phyloP scores from a whole-genome alignment of 2,797 vertebrate genomes.

The Coracias cyanogaster region DNA sequence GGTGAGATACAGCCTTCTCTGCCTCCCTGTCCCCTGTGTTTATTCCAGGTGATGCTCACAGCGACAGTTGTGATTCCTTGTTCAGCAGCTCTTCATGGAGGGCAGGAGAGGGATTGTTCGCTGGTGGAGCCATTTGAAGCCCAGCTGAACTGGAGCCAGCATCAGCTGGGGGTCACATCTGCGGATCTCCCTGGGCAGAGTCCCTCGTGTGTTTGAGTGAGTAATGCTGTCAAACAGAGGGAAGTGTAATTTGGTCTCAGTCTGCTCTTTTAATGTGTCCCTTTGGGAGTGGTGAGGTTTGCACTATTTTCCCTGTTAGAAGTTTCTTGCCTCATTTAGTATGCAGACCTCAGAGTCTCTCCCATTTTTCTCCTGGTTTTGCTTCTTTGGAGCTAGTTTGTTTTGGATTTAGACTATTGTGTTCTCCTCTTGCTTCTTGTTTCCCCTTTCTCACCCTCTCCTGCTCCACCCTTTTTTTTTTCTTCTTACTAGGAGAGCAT shows the following conservation, averaged over 20 bases:
- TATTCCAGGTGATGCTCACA: neutral
- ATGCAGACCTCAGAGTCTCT: neutral
- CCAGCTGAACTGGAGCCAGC: neutral
- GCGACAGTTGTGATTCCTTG: neutral
- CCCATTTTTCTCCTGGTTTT: neutral
- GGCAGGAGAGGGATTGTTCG: neutral
- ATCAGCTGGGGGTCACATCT: neutral
- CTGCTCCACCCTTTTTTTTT: accelerated
- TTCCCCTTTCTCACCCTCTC: accelerated
- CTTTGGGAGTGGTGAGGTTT: neutral
- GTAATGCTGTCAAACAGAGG: neutral
- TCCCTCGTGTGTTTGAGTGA: neutral
- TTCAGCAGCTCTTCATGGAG: neutral
- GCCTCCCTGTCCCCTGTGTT: neutral
- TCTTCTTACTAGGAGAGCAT: neutral
- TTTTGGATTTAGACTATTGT: neutral
- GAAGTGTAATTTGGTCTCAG: neutral
- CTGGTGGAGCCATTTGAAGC: neutral
- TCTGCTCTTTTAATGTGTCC: neutral
- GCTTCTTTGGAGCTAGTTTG: neutral
- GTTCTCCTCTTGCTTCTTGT: neutral
- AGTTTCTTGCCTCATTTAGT: neutral
- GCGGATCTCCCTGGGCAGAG: neutral
- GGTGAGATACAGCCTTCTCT: neutral
- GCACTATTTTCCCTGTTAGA: neutral